These are phyloP conservation scores for Argyresthia albistria DNA, from an alignment of 2,888 invertebrate species.

Conservation along the genomic window DNA sequence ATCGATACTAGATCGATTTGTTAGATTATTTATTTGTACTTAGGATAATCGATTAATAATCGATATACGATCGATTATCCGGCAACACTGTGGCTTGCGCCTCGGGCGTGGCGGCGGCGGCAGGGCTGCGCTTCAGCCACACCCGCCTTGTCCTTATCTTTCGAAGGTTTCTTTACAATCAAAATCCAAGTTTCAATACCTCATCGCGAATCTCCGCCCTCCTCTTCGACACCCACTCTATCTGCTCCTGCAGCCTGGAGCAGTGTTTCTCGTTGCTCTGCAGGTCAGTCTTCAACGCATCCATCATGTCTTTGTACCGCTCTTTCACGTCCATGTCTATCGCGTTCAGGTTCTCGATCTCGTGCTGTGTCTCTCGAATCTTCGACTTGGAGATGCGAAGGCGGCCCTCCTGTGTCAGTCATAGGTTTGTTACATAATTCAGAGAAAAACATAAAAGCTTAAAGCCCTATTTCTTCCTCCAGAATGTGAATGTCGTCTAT, in stretches of 20 bases:
- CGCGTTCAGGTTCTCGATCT: constrained; percentile 55
- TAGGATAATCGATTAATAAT: no score
- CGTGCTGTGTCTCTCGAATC: constrained; percentile 54
- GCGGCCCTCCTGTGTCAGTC: constrained; percentile 51
- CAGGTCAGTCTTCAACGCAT: constrained; percentile 41
- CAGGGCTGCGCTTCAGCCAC: no score
- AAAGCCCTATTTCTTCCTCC: no score
- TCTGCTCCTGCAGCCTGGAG: constrained; percentile 55
- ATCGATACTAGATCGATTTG: no score
- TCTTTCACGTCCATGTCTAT: constrained; percentile 43
- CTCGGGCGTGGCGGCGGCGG: no score
- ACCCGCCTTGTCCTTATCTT: no score
- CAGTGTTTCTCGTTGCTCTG: constrained; percentile 50
- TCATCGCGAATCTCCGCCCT: constrained; percentile 52
- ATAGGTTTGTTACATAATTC: no score
- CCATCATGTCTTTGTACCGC: constrained; percentile 51
- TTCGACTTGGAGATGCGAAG: constrained; percentile 55
- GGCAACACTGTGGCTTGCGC: no score
- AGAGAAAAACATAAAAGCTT: no score
- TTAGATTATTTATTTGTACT: no score
- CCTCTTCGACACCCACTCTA: constrained; percentile 55
- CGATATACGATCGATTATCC: no score
- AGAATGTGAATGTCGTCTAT: not conserved
- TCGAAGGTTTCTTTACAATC: no score
- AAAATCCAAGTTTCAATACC: constrained; percentile 21